Evolutionary conservation across 2,888 invertebrate genomes (phyloP).

Genomic region (Calliscelio sp.): DNA sequence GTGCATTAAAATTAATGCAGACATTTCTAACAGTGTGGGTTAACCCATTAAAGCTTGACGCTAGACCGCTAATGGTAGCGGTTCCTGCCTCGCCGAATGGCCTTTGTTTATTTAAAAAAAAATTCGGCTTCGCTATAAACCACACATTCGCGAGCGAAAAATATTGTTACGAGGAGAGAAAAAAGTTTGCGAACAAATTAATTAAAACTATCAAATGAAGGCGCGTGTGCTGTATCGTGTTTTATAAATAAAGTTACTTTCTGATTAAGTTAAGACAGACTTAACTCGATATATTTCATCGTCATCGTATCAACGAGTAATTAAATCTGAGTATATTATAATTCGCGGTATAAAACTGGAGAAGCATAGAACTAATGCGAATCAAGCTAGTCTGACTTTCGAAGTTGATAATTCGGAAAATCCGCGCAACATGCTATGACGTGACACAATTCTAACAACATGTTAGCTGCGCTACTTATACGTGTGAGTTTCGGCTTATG

Average conservation of each 20-base stretch:
- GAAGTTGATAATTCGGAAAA: conserved; percentile 73
- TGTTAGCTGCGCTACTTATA: conserved; percentile 67
- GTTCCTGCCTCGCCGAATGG: conserved; percentile 32
- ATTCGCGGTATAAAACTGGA: conserved; percentile 39
- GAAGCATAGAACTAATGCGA: conserved; percentile 44
- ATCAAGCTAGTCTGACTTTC: conserved; percentile 66
- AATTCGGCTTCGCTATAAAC: neutral
- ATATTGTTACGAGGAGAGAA: too few species aligned
- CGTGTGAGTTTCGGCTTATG: conserved; percentile 73
- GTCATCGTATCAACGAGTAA: conserved; percentile 26
- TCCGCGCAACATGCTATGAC: conserved; percentile 66
- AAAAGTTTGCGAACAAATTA: too few species aligned
- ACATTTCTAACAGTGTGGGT: conserved; percentile 52
- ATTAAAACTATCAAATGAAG: too few species aligned
- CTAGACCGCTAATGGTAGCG: conserved; percentile 48
- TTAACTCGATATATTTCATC: conserved; percentile 3
- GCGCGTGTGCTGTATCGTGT: too few species aligned
- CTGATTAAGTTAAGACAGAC: too few species aligned
- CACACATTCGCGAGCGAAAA: too few species aligned
- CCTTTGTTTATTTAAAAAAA: conserved; percentile 28
- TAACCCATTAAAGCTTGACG: conserved; percentile 55
- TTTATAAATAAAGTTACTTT: too few species aligned
- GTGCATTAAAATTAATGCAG: conserved; percentile 55
- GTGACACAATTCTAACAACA: conserved; percentile 72
- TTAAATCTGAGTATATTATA: conserved; percentile 44